Base-by-base conservation (phyloP, 1,140 invertebrate species). In the Zeugodacus cucurbitae region DNA sequence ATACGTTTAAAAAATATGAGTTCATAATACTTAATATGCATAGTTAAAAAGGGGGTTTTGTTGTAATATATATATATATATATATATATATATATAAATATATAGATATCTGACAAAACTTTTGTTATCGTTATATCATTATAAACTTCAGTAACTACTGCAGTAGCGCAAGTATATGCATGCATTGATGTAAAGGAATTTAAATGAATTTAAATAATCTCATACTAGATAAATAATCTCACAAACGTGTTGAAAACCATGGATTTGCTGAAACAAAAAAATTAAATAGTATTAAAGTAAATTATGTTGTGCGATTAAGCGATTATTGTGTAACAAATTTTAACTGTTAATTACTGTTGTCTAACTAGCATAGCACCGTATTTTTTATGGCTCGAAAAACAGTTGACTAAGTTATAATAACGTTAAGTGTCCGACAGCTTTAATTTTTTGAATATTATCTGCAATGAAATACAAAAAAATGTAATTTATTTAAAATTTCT, bases 201-300 rank as follows among this genome's bases (percentile, higher is more conserved):
- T 41, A 41, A 74, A 41, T 29, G 70, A 74, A 70, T 70, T 70
- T 70, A 29, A 70, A 74, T 74, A 74, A 74, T 74, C 70, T 74
- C 70, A 74, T 74, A 74, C 70, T 74, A 74, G 70, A 74, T 34
- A 74, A 74, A 74, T 74, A 74, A 74, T 37, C 32, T 74, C 34
- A 41, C 17, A 37, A 44, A 8, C 32, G 8, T 37, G 70, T 74
- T 74, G 20, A 74, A 41, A 41, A 74, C 14, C 26, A 32, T 32
- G 26, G 32, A 70, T 34, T 70, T 70, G 64, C 26, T 37, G 32
- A 70, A 70, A 29, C 34, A 70, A 70, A 29, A 70, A 70, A 54
- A 32, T 67, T 10, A 67, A 34, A 17, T 70, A 62, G 29, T 67
- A 67, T 67, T 67, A 32, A 20, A 54, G 20, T 48, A 32, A 10